These are phyloP conservation scores for Esox niger DNA, from an alignment of 2,113 vertebrate genomes.

Conservation along the genomic window DNA sequence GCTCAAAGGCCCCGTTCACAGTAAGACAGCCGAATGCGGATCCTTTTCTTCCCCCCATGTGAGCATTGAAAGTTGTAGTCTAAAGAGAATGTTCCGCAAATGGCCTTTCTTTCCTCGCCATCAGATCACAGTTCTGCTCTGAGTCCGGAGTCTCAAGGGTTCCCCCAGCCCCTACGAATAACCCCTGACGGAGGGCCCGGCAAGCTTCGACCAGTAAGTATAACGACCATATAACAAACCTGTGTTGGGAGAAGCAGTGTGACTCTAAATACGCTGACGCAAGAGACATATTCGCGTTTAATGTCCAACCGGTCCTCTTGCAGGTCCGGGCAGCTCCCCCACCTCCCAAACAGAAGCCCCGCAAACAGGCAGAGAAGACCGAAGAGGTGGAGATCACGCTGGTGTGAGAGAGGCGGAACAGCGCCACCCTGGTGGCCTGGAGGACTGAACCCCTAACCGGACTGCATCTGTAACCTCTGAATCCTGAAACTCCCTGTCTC, in stretches of 20 bases:
- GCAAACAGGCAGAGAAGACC: slow-evolving; percentile 83
- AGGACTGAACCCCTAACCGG: neutral
- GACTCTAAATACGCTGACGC: neutral
- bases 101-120: too few species aligned
- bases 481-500: neutral
- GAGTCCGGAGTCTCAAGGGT: slow-evolving; percentile 81
- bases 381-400: slow-evolving; percentile 98
- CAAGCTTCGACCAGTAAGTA: slow-evolving; percentile 91
- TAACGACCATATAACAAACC: neutral
- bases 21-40: slow-evolving; percentile 47
- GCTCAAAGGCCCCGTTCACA: slow-evolving; percentile 65
- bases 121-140: slow-evolving; percentile 85
- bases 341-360: slow-evolving; percentile 87
- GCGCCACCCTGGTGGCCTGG: neutral
- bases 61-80: too few species aligned
- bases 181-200: slow-evolving; percentile 81
- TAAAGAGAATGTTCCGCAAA: too few species aligned
- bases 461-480: slow-evolving; percentile 23
- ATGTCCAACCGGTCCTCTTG: neutral
- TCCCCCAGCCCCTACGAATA: slow-evolving; percentile 78
- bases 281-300: too few species aligned
- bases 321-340: slow-evolving; percentile 96
- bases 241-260: neutral
- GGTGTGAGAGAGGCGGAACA: slow-evolving; percentile 76
- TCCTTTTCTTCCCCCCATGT: neutral